Evolutionary conservation across 2,888 invertebrate species (phyloP), one percentile per base, ranked within the genome.

Genomic region (Copidosoma aretas): DNA sequence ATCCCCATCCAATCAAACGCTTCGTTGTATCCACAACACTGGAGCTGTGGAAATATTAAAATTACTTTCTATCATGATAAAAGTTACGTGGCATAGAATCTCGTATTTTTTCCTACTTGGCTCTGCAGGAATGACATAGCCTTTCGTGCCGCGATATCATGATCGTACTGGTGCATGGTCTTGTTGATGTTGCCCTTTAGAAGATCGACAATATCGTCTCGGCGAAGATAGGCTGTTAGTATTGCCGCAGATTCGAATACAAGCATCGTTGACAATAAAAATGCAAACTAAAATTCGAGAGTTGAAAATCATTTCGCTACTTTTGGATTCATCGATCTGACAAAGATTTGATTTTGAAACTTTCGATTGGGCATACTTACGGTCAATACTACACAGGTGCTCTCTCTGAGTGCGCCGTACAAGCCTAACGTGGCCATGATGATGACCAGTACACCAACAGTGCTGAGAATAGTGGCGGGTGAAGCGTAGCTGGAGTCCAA

Each of bases 321-420:
- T 5, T 32, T 32, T 32, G 3, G 8, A 32, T 32, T 3, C 8
- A 32, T 32, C 32, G 8, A n/a, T n/a, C n/a, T n/a, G n/a, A n/a
- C n/a, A n/a, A n/a, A n/a, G n/a, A n/a, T n/a, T 32, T 32, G 8
- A 32, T 5, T 32, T 32, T 32, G 8, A 5, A 32, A 32, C 8
- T 32, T 32, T 3, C 8, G 8, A 32, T 5, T 32, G 4, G 8
- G 32, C 8, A 12, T 14, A 75, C 79, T 77, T 63, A 90, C 91
- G 80, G 86, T 81, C 71, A 90, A 88, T 39, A 91, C 88, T 84
- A 90, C 85, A 75, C 88, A 89, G 5, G 93, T 91, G 83, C 93
- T 94, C 81, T 92, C 91, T 78, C 88, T 91, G 75, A 92, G 84
- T 5, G 93, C 94, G 41, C 94, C 94, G 75, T 91, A 91, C 84